Conservation (phyloP, 2,888 invertebrate species). For the Entomobrya proxima region DNA sequence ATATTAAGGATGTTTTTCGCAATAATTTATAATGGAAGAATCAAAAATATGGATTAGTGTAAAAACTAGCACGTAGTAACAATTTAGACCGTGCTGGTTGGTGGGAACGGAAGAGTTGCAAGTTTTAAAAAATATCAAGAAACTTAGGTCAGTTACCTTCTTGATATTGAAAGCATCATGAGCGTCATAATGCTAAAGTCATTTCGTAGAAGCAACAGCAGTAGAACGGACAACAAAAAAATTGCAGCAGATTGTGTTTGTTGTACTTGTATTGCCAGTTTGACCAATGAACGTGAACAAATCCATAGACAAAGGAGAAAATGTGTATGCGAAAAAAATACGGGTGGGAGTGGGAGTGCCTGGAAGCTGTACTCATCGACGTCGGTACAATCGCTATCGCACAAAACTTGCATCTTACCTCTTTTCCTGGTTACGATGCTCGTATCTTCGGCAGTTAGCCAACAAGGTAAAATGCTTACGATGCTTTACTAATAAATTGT, state of each 20-base stretch:
- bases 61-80: no score
- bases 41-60: no score
- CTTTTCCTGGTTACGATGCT: not conserved
- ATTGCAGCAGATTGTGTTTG: slow-evolving; percentile 25
- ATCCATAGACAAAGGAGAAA: not conserved
- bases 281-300: not conserved
- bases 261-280: slow-evolving; percentile 31
- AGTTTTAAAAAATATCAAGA: not conserved
- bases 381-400: not conserved
- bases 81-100: no score
- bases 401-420: not conserved
- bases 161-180: not conserved
- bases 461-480: not conserved
- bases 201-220: not conserved
- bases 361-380: not conserved
- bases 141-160: slow-evolving; percentile 59
- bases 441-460: slow-evolving; percentile 4
- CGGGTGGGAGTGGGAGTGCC: not conserved
- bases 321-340: not conserved
- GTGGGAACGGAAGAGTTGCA: not conserved
- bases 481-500: no score
- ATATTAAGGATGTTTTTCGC: no score
- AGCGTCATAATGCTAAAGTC: not conserved
- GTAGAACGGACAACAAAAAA: not conserved
- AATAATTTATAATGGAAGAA: no score